Percentiles rank a stretch among this genome's conserved stretches.
Evolutionary conservation across 2,113 vertebrate species (phyloP).

Genomic region (Vulpes ferrilata): DNA sequence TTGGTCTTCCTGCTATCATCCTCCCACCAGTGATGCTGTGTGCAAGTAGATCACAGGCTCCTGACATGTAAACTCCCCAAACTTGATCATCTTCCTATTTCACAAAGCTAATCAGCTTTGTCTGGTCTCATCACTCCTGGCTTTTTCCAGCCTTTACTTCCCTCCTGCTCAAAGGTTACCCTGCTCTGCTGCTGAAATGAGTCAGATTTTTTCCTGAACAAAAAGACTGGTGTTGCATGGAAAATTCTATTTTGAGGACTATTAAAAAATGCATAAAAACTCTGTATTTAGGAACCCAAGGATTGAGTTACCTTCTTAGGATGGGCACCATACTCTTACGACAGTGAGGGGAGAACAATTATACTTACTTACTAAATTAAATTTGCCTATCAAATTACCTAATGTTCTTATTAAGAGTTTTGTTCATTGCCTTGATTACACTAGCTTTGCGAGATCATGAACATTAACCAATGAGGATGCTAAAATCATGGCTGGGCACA

Average conservation of each 20-base stretch:
- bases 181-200: neutral
- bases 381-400: neutral
- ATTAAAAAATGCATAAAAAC: neutral
- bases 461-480: neutral
- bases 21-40: neutral
- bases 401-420: neutral
- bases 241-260: neutral
- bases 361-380: neutral
- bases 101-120: neutral
- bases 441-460: neutral
- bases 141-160: neutral
- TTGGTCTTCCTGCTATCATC: neutral
- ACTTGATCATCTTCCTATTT: neutral
- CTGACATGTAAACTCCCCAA: neutral
- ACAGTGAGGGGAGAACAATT: neutral
- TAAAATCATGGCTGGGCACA: neutral
- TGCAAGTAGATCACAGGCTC: neutral
- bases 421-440: neutral
- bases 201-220: neutral
- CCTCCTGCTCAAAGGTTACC: neutral
- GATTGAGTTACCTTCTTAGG: neutral
- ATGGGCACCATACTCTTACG: neutral
- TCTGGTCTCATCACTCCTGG: neutral
- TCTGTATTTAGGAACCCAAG: neutral
- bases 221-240: neutral